Evolutionary conservation across 1,140 invertebrate genomes (phyloP), one percentile per base, ranked within the genome.

Genomic region (Trichogramma pretiosum): DNA sequence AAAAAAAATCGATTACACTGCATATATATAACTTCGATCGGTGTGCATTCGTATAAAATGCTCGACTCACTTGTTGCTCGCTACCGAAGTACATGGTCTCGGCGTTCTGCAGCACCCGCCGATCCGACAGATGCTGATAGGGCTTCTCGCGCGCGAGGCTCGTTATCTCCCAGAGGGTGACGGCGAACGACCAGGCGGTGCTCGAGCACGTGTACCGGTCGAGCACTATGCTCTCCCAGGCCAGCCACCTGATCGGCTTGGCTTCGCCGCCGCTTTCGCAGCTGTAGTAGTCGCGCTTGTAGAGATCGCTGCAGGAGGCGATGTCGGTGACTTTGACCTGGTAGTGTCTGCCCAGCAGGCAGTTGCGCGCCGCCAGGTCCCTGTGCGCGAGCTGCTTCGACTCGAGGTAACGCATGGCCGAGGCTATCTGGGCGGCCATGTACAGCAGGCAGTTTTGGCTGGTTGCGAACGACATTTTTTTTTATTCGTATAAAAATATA

Each of bases 301-400:
- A 93, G 51, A 87, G 76, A 58, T 82, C 82, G 55, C 87, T 85
- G 68, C 86, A 89, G 82, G 91, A 90, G 2, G 88, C 89, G 69
- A 92, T 89, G 70, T 93, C 89, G 8, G 88, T 84, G 50, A 93
- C 82, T 74, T 91, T 91, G 57, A 92, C 80, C 35, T 79, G 72
- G 57, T 87, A 87, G 53, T 83, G 80, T 50, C 85, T 79, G 51
- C 84, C 87, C 17, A 92, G 81, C 42, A 90, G 78, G 65, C 89
- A 87, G 71, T 93, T 93, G 51, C 89, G 78, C 26, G 84, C 83
- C 3, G 84, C 83, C 37, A 88, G 70, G 65, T 88, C 85, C 54
- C 84, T 79, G 68, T 88, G 85, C 32, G 85, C 82, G 58, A 87
- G 74, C 59, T 86, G 83, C 63, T 83, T 80, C 14, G 81, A 81